These are phyloP conservation scores for Bucco capensis DNA, from an alignment of 2,113 vertebrate genomes.

Conservation along the genomic window DNA sequence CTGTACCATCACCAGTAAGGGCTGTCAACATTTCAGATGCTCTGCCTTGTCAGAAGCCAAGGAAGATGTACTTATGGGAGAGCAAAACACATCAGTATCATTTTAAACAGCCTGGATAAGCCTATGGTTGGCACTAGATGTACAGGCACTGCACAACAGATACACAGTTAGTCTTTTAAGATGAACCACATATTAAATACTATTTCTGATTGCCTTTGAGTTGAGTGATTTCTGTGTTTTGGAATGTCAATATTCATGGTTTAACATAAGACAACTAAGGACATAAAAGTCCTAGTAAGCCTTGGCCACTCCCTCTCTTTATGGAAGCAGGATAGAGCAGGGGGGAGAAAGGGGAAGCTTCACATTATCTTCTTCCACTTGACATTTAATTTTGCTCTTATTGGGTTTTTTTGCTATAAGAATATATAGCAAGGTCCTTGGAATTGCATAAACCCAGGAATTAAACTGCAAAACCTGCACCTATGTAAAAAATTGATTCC, in stretches of 20 bases:
- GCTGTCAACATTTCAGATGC: background rate
- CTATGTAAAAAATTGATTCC: background rate
- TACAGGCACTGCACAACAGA: background rate
- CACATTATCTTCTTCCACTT: background rate
- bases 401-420: background rate
- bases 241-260: background rate
- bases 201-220: background rate
- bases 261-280: background rate
- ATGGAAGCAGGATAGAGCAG: background rate
- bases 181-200: too few species aligned
- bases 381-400: too few species aligned
- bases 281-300: background rate
- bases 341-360: background rate
- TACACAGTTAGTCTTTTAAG: accelerated
- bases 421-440: background rate
- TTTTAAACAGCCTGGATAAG: accelerated
- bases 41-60: background rate
- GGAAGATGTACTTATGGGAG: background rate
- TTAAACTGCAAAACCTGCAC: background rate
- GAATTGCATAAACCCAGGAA: background rate
- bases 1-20: background rate
- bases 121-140: background rate
- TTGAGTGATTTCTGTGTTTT: background rate
- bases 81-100: background rate
- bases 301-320: background rate